These are phyloP conservation scores for Orcinus orca DNA, from an alignment of 2,113 vertebrate species.

Conservation along the genomic window DNA sequence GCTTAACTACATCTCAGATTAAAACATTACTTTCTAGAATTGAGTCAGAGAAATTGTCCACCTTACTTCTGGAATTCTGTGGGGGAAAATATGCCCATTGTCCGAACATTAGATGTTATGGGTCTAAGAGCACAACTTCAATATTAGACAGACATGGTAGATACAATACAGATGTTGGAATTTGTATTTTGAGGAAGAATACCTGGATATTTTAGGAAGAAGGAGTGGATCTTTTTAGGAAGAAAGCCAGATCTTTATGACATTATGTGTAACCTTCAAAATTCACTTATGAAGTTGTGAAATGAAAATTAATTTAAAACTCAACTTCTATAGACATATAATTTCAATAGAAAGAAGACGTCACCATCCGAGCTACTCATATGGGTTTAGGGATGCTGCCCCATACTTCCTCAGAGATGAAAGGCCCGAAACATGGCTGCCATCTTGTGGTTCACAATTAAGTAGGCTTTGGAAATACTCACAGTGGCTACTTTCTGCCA, in stretches of 20 bases:
- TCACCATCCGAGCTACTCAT: neutral
- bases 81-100: neutral
- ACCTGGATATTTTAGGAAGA: neutral
- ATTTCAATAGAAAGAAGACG: neutral
- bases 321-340: neutral
- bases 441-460: neutral
- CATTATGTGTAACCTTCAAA: neutral
- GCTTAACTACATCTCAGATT: neutral
- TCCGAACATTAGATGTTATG: neutral
- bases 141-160: neutral
- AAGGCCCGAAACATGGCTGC: neutral
- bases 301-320: neutral
- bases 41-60: neutral
- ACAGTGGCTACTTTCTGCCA: neutral
- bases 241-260: neutral
- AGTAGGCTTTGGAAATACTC: neutral
- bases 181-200: neutral
- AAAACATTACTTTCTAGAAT: neutral
- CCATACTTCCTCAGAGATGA: neutral
- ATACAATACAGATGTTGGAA: neutral
- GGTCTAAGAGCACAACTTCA: neutral
- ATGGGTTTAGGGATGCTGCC: neutral
- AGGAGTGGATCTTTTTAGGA: neutral
- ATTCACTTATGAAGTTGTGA: neutral
- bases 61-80: neutral